Conservation (phyloP, 2,888 invertebrate species). For the Eueremaeus valkanovi region DNA sequence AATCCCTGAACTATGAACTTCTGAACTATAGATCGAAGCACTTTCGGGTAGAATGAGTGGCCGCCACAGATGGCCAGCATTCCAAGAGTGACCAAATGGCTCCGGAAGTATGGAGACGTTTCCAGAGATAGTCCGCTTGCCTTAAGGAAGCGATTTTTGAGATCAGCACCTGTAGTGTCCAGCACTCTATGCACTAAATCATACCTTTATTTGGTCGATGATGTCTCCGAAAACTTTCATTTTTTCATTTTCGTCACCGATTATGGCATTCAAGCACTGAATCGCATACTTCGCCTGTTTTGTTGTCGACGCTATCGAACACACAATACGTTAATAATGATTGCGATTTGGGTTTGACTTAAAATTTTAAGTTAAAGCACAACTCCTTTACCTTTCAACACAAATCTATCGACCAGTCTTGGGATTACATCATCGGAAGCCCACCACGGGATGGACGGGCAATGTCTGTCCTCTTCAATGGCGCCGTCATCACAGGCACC, state of each 20-base stretch:
- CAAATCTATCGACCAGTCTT: conserved; percentile 41
- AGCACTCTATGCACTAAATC: no score
- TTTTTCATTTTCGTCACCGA: conserved; percentile 60
- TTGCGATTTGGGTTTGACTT: not conserved
- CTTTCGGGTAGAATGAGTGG: conserved; percentile 41
- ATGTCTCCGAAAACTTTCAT: conserved; percentile 72
- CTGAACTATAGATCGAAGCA: conserved; percentile 83
- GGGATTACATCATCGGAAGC: conserved; percentile 41
- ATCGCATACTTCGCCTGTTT: conserved; percentile 97
- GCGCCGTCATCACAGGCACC: conserved; percentile 41
- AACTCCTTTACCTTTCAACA: conserved; percentile 41
- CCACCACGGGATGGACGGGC: conserved; percentile 41
- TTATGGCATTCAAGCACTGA: conserved; percentile 65
- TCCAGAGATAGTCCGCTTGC: conserved; percentile 57
- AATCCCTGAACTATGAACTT: conserved; percentile 91
- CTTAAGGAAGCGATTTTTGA: conserved; percentile 25
- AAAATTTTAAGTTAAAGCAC: conserved; percentile 9
- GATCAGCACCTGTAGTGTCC: no score
- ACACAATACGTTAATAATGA: not conserved
- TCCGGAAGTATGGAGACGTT: conserved; percentile 68
- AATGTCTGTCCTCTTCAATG: not conserved
- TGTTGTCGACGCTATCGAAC: conserved; percentile 61
- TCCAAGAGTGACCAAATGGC: conserved; percentile 88
- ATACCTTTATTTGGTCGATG: conserved; percentile 58
- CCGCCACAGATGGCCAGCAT: conserved; percentile 62